Base-by-base conservation (phyloP, 1,140 invertebrate species). In the Cryptotermes secundus region DNA sequence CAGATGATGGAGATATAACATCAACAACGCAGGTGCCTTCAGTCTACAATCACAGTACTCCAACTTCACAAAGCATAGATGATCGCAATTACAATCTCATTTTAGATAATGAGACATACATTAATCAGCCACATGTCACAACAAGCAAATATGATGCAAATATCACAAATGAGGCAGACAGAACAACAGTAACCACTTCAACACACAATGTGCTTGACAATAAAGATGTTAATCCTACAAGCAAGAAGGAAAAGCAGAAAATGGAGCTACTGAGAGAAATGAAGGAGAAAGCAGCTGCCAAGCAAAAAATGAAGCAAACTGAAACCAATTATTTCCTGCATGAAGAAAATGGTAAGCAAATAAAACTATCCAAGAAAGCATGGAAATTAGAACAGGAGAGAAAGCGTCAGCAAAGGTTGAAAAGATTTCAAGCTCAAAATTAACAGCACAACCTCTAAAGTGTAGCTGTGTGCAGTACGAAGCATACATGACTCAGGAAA, bases 311-410 rank as follows among this genome's bases (percentile, higher is more conserved):
- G 16, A 42, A 81, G 24, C 80, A 34, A 81, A 34, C 4, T 42
- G 38, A 81, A 35, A 6, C 38, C 35, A 35, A 36, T 26, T 34
- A 81, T 26, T 38, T 81, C 26, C 31, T 36, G 9, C 26, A 12
- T 7, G 34, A 81, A 26, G 80, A 81, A 81, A 42, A 81, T 34
- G 38, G 34, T 7, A 85, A 87, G 82, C 79, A 83, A 53, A 84
- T 81, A 34, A 85, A 86, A 85, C n/a, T 85, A 49, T 85, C 84
- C 81, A 84, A 86, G 45, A 86, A 86, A 53, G 83, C 85, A 49
- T 83, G 79, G 59, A 86, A 86, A 79, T 42, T 86, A 34, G 86
- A 87, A 38, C 31, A 80, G 83, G 83, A 87, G 85, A 84, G 80
- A 83, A 83, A 82, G 80, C 65, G 49, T 83, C 83, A 85, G 36